Conservation (phyloP, 2,888 invertebrate genomes). For the Monochamus alternatus region DNA sequence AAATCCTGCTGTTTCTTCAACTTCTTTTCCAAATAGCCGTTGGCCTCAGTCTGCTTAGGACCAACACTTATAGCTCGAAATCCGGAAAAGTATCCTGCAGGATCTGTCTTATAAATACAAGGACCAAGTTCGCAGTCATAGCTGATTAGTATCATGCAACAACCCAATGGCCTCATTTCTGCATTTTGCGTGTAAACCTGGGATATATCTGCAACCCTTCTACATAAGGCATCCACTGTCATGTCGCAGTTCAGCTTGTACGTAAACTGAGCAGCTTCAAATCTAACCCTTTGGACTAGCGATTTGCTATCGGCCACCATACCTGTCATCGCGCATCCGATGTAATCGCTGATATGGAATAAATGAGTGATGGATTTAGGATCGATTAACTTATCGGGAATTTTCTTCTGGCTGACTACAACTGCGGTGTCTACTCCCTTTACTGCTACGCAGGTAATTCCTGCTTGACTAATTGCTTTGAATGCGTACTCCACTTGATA, state of each 20-base stretch:
- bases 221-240: constrained; percentile 93
- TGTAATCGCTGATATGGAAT: constrained; percentile 89
- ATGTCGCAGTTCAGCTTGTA: constrained; percentile 97
- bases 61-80: constrained; percentile 96
- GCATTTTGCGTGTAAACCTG: constrained; percentile 99
- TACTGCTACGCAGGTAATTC: constrained; percentile 96
- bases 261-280: constrained; percentile 97
- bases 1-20: constrained; percentile 91
- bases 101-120: constrained; percentile 97
- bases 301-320: constrained; percentile 98
- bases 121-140: constrained; percentile 92
- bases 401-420: constrained; percentile 98
- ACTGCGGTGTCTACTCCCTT: constrained; percentile 94
- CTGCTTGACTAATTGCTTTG: constrained; percentile 99
- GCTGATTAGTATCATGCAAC: constrained; percentile 91
- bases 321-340: constrained; percentile 77
- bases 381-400: constrained; percentile 97
- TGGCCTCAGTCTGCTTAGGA: constrained; percentile 96
- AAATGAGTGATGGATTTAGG: constrained; percentile 93
- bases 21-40: constrained; percentile 98
- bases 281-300: constrained; percentile 96
- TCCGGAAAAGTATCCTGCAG: constrained; percentile 98
- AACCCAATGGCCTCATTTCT: constrained; percentile 97
- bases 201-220: constrained; percentile 95
- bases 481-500: constrained; percentile 99